These are phyloP conservation scores for Macroglossus sobrinus DNA, from an alignment of 2,113 vertebrate genomes.

Conservation along the genomic window DNA sequence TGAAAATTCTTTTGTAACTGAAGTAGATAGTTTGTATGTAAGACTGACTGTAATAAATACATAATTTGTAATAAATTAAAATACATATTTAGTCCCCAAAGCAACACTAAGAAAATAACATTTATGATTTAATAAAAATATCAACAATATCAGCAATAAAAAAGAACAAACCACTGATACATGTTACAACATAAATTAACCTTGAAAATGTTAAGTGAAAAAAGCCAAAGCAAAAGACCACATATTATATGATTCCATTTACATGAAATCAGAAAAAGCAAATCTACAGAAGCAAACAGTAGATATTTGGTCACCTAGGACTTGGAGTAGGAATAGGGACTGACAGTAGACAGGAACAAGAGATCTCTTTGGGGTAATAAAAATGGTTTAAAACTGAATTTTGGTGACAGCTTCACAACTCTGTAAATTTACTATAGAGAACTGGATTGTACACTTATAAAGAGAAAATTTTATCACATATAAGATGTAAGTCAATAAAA, in stretches of 20 bases:
- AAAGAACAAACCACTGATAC: background rate
- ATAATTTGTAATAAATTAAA: background rate
- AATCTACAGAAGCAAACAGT: background rate
- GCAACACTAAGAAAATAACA: background rate
- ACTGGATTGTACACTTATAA: background rate
- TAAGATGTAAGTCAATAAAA: background rate
- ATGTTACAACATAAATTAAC: background rate
- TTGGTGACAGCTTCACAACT: background rate
- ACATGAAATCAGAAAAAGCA: conserved; percentile 16
- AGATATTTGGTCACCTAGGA: background rate
- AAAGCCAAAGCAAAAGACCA: conserved; percentile 21
- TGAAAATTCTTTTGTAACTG: conserved; percentile 8
- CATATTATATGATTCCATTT: background rate
- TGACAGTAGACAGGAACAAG: background rate
- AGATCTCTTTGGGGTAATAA: background rate
- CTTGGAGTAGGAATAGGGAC: background rate
- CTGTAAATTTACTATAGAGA: background rate
- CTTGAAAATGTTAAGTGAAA: background rate
- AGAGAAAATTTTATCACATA: background rate
- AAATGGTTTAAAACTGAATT: conserved; percentile 10
- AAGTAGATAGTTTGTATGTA: background rate
- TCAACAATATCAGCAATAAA: background rate
- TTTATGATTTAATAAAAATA: background rate
- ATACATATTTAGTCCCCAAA: background rate
- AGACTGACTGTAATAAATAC: background rate